Evolutionary conservation across 2,113 vertebrate species (phyloP).

Genomic region (Stictonetta naevosa): DNA sequence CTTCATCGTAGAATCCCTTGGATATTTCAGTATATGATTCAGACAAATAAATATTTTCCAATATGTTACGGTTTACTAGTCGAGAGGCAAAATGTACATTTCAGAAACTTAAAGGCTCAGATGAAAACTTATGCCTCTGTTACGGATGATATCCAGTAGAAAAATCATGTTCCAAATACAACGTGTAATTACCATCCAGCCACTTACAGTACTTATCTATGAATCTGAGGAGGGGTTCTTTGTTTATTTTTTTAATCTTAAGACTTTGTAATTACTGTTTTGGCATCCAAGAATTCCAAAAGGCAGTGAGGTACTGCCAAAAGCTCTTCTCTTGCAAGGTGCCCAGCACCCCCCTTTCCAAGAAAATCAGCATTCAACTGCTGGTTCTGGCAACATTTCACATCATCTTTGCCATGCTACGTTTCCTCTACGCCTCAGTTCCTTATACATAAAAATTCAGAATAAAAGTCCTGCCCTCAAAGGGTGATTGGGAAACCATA

Average conservation of each 20-base stretch:
- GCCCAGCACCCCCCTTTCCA: constrained; percentile 55
- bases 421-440: neutral
- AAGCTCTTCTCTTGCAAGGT: constrained; percentile 43
- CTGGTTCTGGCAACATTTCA: constrained; percentile 16
- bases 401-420: neutral
- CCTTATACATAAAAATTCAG: neutral
- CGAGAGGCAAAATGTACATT: neutral
- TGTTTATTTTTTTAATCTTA: constrained; percentile 64
- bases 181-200: constrained; percentile 47
- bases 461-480: constrained; percentile 28
- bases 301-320: constrained; percentile 7
- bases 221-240: constrained; percentile 68
- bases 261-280: constrained; percentile 66
- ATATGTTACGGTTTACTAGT: neutral
- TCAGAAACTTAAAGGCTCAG: neutral
- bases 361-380: constrained; percentile 38
- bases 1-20: neutral
- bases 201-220: constrained; percentile 57
- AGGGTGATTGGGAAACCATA: neutral
- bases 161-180: constrained; percentile 60
- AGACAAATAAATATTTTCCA: neutral
- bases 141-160: constrained; percentile 40
- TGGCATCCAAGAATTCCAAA: constrained; percentile 55
- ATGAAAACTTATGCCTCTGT: constrained; percentile 4
- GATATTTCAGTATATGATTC: neutral